Percentiles rank a stretch among this genome's conserved stretches.
Evolutionary conservation across 2,888 invertebrate genomes (phyloP).

Genomic region (Salticus scenicus): DNA sequence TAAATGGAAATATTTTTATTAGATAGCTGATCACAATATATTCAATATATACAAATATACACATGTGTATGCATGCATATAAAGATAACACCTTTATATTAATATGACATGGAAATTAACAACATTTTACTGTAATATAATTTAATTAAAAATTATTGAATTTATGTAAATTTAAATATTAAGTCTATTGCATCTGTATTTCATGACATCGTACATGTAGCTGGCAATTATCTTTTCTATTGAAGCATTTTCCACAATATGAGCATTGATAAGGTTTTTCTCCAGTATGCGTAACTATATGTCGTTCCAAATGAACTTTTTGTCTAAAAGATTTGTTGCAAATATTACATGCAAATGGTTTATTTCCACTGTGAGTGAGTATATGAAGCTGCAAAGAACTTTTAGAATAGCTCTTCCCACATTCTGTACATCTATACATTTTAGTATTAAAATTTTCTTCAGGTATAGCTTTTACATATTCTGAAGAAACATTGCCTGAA

Average conservation of each 20-base stretch:
- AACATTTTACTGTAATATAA: no score
- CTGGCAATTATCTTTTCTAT: background rate
- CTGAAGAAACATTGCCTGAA: background rate
- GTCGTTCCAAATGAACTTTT: background rate
- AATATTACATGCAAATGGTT: conserved; percentile 9
- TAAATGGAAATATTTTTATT: no score
- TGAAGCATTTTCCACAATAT: conserved; percentile 18
- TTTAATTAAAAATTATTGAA: no score
- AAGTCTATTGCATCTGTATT: no score
- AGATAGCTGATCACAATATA: no score
- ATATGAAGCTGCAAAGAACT: background rate
- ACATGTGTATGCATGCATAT: no score
- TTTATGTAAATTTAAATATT: no score
- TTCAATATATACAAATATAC: no score
- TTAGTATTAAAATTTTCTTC: background rate
- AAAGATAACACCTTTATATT: no score
- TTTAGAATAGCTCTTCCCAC: conserved; percentile 2
- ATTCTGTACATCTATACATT: background rate
- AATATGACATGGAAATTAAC: no score
- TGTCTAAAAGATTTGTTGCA: conserved; percentile 17
- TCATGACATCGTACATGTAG: background rate
- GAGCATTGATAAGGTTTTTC: conserved; percentile 16
- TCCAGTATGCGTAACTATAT: background rate
- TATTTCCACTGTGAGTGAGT: conserved; percentile 5
- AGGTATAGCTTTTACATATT: background rate